Base-by-base conservation (phyloP, 1,140 invertebrate genomes). In the Nasonia giraulti region DNA sequence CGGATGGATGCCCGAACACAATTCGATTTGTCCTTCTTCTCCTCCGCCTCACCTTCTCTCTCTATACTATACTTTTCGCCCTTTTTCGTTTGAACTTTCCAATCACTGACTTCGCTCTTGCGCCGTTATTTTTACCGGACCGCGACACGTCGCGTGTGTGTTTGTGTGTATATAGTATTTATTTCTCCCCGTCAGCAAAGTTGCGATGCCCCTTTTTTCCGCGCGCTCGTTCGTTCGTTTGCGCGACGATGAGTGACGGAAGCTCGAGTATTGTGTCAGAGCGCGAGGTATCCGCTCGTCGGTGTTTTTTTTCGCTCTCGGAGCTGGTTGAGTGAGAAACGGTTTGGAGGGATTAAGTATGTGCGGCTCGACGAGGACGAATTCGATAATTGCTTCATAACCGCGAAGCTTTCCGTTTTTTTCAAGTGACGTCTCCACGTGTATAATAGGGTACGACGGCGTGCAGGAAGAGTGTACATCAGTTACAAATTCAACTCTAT, bases 11-110 rank as follows among this genome's bases (percentile, higher is more conserved):
- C 71, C 27, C 55, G 44, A 62, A 23, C 82, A 77, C 55, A 77
- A 83, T 83, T 77, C 82, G 62, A 79, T 84, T 84, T 79, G 82
- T 84, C 75, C 76, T 84, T 79, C 47, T 40, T 55, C 78, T 23
- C 7, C 78, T 33, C 55, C 78, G 20, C 62, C 20, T 31, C 75
- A n/a, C 11, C 44, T 62, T 7, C 20, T 78, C 17, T 62, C 47
- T 62, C 7, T 66, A 20, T 66, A 62, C 27, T 74, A 83, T 62
- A n/a, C 33, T 77, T 47, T 40, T 31, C 47, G 31, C 33, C 40
- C 31, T 68, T 40, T 31, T 14, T 55, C 31, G 27, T 14, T 14
- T 23, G 47, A 86, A 82, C 69, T 79, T 86, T 84, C 44, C 74
- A 83, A 82, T 87, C 77, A 66, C 76, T 82, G 80, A 78, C 75